Conservation (phyloP, 2,797 vertebrate species). For the Scolopax rusticola region DNA sequence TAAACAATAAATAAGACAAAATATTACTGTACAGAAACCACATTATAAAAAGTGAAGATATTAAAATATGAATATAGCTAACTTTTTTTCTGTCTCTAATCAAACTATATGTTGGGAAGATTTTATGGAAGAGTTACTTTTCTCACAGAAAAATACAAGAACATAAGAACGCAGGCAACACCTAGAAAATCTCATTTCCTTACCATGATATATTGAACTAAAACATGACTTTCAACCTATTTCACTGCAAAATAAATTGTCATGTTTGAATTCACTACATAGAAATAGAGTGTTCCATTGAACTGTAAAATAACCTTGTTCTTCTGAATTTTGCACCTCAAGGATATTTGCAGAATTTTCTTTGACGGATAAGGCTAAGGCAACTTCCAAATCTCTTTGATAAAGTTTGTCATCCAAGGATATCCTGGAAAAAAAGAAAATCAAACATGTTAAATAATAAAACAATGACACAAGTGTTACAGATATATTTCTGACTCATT, state of each 20-base stretch:
- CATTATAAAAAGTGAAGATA: background rate
- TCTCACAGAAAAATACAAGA: background rate
- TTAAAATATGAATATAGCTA: background rate
- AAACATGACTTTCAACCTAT: background rate
- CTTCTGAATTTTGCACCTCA: constrained; percentile 45
- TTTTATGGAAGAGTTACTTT: background rate
- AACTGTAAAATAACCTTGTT: constrained; percentile 72
- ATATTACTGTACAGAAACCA: background rate
- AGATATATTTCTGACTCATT: background rate
- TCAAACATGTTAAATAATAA: background rate
- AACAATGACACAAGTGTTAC: background rate
- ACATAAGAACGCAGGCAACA: background rate
- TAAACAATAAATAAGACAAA: background rate
- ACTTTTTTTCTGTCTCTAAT: background rate
- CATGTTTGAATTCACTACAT: background rate
- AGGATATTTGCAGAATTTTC: constrained; percentile 51
- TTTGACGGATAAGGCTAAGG: constrained; percentile 87
- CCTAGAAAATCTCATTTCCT: background rate
- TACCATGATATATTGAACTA: background rate
- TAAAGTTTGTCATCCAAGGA: constrained; percentile 85
- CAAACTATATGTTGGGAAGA: background rate
- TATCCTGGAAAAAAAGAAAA: constrained; percentile 75
- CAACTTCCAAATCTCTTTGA: constrained; percentile 88
- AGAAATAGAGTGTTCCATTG: background rate
- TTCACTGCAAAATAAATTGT: background rate